phyloP scores from a whole-genome alignment of 2,113 vertebrate genomes.

The Telmatochromis sp. region DNA sequence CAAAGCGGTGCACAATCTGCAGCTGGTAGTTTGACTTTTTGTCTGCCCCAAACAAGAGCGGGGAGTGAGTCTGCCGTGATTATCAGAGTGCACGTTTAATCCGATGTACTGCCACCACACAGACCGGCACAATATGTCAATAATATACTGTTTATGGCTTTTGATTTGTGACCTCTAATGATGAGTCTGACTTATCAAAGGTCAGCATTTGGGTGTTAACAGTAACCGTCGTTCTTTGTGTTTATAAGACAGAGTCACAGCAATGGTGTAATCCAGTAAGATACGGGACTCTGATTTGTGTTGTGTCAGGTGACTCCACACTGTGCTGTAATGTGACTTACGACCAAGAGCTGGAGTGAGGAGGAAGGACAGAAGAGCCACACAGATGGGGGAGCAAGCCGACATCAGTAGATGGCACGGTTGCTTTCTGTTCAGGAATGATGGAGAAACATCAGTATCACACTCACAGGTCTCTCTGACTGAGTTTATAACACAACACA shows the following conservation, averaged over 20 bases:
- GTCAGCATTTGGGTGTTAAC: background rate
- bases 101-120: slow-evolving; percentile 40
- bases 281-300: background rate
- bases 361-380: slow-evolving; percentile 54
- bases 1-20: background rate
- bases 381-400: background rate
- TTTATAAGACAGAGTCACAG: background rate
- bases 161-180: background rate
- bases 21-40: background rate
- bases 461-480: background rate
- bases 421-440: slow-evolving; percentile 39
- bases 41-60: background rate
- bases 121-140: background rate
- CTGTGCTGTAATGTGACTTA: slow-evolving; percentile 45
- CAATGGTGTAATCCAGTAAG: background rate
- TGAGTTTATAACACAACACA: background rate
- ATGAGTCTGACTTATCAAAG: background rate
- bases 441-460: background rate
- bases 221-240: background rate
- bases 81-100: slow-evolving; percentile 38
- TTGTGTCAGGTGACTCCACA: background rate
- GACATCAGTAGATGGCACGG: background rate
- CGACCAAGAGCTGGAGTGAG: slow-evolving; percentile 53
- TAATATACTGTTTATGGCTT: slow-evolving; percentile 22
- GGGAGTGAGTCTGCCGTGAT: slow-evolving; percentile 16